A percentile compares a stretch with the other conserved stretches of the same genome.
These are phyloP conservation scores for Xestia c-nigrum DNA, from an alignment of 2,888 invertebrate species.

Conservation along the genomic window DNA sequence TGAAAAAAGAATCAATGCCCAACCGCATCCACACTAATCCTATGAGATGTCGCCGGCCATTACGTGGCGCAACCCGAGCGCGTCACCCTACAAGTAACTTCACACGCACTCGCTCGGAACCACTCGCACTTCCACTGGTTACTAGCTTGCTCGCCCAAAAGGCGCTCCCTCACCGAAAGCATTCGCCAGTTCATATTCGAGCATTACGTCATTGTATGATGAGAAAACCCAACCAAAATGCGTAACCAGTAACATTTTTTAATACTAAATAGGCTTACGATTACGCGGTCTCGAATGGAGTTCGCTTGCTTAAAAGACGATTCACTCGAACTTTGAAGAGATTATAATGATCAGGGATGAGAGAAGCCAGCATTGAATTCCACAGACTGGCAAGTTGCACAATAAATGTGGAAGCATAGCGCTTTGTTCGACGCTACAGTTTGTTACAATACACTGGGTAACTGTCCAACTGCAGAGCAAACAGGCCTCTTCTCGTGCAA, in stretches of 20 bases:
- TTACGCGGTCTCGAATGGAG: no score
- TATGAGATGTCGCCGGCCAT: slow-evolving; percentile 51
- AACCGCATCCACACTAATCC: slow-evolving; percentile 54
- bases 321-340: no score
- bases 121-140: slow-evolving; percentile 46
- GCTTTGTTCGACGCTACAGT: neutral
- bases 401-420: no score
- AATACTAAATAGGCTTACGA: no score
- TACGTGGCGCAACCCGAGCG: slow-evolving; percentile 60
- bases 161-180: neutral
- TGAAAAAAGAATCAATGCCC: neutral
- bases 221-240: neutral
- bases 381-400: no score
- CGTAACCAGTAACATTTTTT: no score
- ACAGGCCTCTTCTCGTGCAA: neutral
- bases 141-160: slow-evolving; percentile 12
- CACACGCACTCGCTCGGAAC: slow-evolving; percentile 77
- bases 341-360: no score
- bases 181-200: neutral
- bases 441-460: neutral
- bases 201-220: neutral
- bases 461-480: neutral
- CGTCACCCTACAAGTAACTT: slow-evolving; percentile 71
- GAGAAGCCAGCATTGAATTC: no score
- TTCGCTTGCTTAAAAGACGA: no score